phyloP scores from a whole-genome alignment of 2,797 vertebrate genomes.

The Myotis myotis region DNA sequence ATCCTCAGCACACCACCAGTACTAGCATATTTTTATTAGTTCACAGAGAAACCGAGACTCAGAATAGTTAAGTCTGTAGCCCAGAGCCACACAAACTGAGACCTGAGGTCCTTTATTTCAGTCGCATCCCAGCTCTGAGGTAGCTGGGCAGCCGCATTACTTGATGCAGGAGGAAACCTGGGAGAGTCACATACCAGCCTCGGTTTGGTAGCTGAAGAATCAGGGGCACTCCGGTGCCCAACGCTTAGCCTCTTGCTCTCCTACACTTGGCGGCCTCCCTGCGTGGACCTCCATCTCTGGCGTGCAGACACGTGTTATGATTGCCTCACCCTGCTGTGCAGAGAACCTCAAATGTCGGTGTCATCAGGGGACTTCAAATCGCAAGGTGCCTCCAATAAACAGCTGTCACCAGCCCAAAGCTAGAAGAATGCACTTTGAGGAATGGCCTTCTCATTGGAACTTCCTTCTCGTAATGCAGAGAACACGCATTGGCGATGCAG shows the following conservation, averaged over 20 bases:
- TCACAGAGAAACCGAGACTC: background rate
- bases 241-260: accelerated
- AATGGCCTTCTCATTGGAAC: background rate
- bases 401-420: background rate
- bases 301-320: accelerated
- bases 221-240: background rate
- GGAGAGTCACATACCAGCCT: background rate
- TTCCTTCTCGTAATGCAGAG: background rate
- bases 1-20: background rate
- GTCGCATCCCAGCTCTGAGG: background rate
- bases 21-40: background rate
- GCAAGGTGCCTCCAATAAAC: accelerated
- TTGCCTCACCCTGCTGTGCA: background rate
- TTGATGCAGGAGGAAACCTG: accelerated
- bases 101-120: background rate
- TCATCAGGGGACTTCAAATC: background rate
- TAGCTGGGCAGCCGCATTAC: accelerated
- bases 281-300: background rate
- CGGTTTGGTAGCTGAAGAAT: too few relatives aligned
- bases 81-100: background rate
- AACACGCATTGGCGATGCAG: accelerated
- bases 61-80: background rate
- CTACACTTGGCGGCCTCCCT: accelerated
- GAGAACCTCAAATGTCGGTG: background rate
- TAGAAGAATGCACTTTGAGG: background rate